phyloP scores from a whole-genome alignment of 2,888 invertebrate species.

The Ceramica pisi region DNA sequence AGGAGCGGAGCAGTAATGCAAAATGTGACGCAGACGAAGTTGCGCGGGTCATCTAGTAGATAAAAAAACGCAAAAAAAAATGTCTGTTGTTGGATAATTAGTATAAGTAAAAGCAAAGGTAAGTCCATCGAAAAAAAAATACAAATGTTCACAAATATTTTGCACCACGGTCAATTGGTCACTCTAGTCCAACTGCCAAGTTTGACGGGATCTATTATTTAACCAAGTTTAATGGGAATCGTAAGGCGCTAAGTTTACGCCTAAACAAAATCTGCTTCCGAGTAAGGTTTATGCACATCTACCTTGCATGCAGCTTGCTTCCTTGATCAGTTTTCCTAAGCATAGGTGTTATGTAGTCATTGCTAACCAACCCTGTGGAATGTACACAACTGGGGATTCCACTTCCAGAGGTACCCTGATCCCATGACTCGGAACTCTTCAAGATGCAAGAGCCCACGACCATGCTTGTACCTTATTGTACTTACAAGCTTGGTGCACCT shows the following conservation, averaged over 20 bases:
- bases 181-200: conserved; percentile 1
- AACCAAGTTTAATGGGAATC: conserved; percentile 24
- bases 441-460: not conserved
- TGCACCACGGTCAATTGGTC: conserved; percentile 40
- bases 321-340: not conserved
- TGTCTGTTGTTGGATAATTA: no score
- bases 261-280: conserved; percentile 41
- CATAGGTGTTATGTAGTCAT: no score
- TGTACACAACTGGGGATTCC: not conserved
- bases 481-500: not conserved
- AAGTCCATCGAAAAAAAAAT: no score
- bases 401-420: not conserved
- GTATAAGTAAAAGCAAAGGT: no score
- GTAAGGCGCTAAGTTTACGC: conserved; percentile 42
- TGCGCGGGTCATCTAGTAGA: no score
- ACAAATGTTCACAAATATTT: not conserved
- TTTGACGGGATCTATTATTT: conserved; percentile 24
- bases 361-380: not conserved
- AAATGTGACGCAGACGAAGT: no score
- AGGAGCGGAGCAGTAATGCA: no score
- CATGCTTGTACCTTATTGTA: not conserved
- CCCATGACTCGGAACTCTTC: not conserved
- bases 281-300: conserved; percentile 13
- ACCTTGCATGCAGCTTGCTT: not conserved
- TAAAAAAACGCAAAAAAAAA: no score